Evolutionary conservation across 2,888 invertebrate genomes (phyloP), one percentile per base, ranked within the genome.

Genomic region (Eristalis intricaria): DNA sequence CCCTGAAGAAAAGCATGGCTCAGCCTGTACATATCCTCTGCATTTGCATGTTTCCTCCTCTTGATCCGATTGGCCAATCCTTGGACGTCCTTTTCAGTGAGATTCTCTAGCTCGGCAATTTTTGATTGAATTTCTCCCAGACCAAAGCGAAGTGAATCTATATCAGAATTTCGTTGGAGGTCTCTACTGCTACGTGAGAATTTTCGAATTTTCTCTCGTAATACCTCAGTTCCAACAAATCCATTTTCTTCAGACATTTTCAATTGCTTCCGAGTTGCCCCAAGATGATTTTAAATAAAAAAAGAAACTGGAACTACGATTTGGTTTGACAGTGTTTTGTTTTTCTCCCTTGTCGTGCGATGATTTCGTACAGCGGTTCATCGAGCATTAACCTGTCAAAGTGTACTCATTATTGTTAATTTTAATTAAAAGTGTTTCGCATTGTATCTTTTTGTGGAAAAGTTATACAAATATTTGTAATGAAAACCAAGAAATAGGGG

Each of bases 1-100:
- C 88, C 89, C 58, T 92, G 92, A 13, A 93, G 75, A 56, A 93
- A 93, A 0, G 92, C 92, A 73, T 92, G 90, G 38, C 90, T 90
- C 5, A 93, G 77, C 15, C 91, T 90, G 43, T 91, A 91, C 90
- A 93, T 90, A 29, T 93, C 93, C 8, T 91, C 91, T 1, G 82
- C 58, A 0, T 90, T 89, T 1, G 93, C 93, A 89, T 91, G 91
- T 74, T 92, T 93, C 0, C 91, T 91, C 0, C 93, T 89, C 78
- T 93, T 93, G 3, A 93, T 92, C 13, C 92, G 89, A 1, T 88
- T 82, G 0, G 91, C 91, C 70, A 93, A 68, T 0, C 91, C 92
- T 2, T 78, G 78, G 0, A 93, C 91, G 89, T 93, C 93, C 13
- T 91, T 91, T 29, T 89, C 90, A 0, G 90, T 90, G 3, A 93